Evolutionary conservation across 2,888 invertebrate genomes (phyloP).

Genomic region (Dasypolia templi): DNA sequence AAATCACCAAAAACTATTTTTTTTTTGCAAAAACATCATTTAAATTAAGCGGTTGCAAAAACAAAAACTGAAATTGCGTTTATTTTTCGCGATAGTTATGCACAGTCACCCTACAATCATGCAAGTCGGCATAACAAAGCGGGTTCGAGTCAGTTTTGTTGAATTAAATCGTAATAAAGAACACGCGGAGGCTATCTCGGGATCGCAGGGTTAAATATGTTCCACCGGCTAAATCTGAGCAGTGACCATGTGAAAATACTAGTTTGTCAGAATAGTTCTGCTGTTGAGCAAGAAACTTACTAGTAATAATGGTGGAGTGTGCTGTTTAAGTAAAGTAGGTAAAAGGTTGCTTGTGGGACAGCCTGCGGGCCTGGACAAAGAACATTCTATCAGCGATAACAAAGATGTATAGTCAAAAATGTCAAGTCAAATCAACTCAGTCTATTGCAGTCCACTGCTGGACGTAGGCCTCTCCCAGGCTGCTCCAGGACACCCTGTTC

Average conservation of each 20-base stretch:
- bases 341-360: neutral
- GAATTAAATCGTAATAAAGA: conserved; percentile 89
- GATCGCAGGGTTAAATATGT: conserved; percentile 80
- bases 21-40: neutral
- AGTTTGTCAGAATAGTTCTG: conserved; percentile 72
- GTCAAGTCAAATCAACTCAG: too few relatives aligned
- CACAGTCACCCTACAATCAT: conserved; percentile 69
- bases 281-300: conserved; percentile 43
- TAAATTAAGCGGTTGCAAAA: neutral
- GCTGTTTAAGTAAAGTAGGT: neutral
- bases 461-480: too few relatives aligned
- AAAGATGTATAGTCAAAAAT: too few relatives aligned
- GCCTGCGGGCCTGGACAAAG: too few relatives aligned
- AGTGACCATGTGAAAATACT: conserved; percentile 74
- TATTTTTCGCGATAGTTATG: neutral
- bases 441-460: too few relatives aligned
- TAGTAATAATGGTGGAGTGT: neutral
- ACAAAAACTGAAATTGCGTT: neutral
- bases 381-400: too few relatives aligned
- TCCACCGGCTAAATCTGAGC: conserved; percentile 75
- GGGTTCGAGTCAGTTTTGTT: conserved; percentile 79
- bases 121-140: conserved; percentile 87
- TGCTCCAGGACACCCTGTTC: too few relatives aligned
- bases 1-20: neutral
- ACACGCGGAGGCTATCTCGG: conserved; percentile 78